Evolutionary conservation across 1,140 invertebrate genomes (phyloP).

Genomic region (Asobara japonica): DNA sequence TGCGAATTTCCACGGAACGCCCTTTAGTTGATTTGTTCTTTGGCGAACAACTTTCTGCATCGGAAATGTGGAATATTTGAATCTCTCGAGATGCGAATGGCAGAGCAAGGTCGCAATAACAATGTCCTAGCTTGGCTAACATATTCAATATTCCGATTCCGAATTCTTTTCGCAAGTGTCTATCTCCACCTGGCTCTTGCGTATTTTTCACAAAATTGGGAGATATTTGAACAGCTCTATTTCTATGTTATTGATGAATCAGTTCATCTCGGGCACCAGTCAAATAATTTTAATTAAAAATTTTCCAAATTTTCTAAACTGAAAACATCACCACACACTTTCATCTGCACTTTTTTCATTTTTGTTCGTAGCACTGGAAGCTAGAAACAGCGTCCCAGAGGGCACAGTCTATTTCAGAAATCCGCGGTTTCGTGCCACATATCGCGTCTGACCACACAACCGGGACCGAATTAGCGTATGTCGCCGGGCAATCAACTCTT

Average conservation of each 20-base stretch:
- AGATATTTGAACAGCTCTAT: too few species aligned
- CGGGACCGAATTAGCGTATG: constrained; percentile 5
- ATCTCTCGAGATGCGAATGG: neutral
- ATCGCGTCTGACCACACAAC: neutral
- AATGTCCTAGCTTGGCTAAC: neutral
- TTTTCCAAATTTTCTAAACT: too few species aligned
- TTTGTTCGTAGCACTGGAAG: neutral
- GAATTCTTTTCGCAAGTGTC: neutral
- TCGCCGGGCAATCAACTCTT: too few species aligned
- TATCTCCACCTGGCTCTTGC: too few species aligned
- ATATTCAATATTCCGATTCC: neutral
- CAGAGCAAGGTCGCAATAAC: neutral
- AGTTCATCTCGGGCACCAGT: too few species aligned
- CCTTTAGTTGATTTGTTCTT: neutral
- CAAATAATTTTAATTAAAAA: too few species aligned
- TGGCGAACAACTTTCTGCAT: neutral
- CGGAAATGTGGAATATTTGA: neutral
- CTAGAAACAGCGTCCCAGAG: neutral
- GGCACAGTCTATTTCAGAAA: neutral
- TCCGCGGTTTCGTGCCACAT: neutral
- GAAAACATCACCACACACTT: too few species aligned
- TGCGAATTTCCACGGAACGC: too few species aligned
- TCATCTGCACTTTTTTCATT: neutral
- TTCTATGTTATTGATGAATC: too few species aligned
- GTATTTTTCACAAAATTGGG: too few species aligned